Base-by-base conservation (phyloP, 2,797 vertebrate genomes). In the Natrix natrix region DNA sequence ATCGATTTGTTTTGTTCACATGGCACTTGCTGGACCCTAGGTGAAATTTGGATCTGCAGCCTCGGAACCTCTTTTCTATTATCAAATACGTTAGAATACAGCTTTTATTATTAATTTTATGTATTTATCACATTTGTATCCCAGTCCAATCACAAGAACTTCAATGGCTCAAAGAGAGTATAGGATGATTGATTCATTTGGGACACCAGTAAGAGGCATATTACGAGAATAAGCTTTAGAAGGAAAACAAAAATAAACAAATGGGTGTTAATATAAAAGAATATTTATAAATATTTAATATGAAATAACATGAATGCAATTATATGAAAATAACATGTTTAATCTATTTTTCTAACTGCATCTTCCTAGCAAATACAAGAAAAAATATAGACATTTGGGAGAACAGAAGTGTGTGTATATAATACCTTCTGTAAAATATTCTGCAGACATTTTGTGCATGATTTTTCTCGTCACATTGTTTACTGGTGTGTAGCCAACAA, bases 401-500 rank as follows among this genome's bases (percentile, higher is more conserved):
- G 48, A 91, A 59, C 0, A 28, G 20, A 93, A 43, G 14, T 43
- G 12, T 0, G 8, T 28, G 59, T 32, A 54, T 2, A 55, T 14
- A 90, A 28, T 98, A 98, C 98, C 98, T 20, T 98, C 95, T 66
- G 94, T 95, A 5, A 98, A 97, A 94, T 97, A 95, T 83, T 98
- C 97, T 1, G 83, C 93, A 89, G 98, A 98, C 90, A 99, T 98
- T 93, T 98, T 98, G 17, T 97, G 98, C 99, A 99, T 99, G 97
- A 99, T 98, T 91, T 97, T 97, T 89, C 92, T 98, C 5, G 98
- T 99, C 95, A 97, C 0, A 66, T 97, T 98, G 0, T 97, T 99
- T 78, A 98, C 98, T 0, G 99, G 99, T 0, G 99, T 98, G 98
- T 98, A 99, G 7, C 99, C 99, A 13, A 99, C 96, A 92, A 97